phyloP scores from a whole-genome alignment of 2,113 vertebrate species.

The Hypomesus transpacificus region DNA sequence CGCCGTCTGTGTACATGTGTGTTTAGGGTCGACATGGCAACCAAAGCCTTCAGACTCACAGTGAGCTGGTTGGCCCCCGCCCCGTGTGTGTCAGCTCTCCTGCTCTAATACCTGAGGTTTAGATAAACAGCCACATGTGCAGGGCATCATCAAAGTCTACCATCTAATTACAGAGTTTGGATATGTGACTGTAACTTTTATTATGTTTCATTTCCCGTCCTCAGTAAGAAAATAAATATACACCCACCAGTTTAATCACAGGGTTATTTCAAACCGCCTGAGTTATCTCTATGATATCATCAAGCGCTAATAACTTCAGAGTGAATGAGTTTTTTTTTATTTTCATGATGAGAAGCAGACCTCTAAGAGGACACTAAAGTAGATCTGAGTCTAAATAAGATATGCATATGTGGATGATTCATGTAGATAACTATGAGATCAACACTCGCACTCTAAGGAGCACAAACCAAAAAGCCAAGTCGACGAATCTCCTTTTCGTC shows the following conservation, averaged over 20 bases:
- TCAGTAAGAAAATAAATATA: constrained; percentile 76
- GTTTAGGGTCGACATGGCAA: constrained; percentile 60
- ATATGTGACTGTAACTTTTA: constrained; percentile 88
- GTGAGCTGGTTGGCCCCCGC: constrained; percentile 34
- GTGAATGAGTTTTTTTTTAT: constrained; percentile 55
- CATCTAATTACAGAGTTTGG: constrained; percentile 78
- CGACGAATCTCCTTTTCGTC: neutral
- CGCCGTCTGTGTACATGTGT: constrained; percentile 61
- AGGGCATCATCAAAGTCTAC: constrained; percentile 66
- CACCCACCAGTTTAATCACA: constrained; percentile 85
- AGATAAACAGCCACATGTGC: constrained; percentile 50
- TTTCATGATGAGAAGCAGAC: constrained; percentile 36
- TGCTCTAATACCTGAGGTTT: constrained; percentile 57
- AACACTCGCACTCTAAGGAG: neutral
- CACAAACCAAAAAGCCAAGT: neutral
- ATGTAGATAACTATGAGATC: neutral
- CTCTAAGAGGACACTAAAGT: constrained; percentile 15
- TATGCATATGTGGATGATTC: constrained; percentile 15
- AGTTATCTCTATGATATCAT: constrained; percentile 82
- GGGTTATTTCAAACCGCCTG: constrained; percentile 80
- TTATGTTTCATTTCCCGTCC: constrained; percentile 87
- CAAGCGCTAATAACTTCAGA: constrained; percentile 71
- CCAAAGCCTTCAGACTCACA: constrained; percentile 32
- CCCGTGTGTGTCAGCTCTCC: constrained; percentile 32
- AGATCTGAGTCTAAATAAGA: constrained; percentile 3